Percentiles rank a stretch among this genome's conserved stretches.
Conservation (phyloP, 2,113 vertebrate species). For the Vimba vimba region DNA sequence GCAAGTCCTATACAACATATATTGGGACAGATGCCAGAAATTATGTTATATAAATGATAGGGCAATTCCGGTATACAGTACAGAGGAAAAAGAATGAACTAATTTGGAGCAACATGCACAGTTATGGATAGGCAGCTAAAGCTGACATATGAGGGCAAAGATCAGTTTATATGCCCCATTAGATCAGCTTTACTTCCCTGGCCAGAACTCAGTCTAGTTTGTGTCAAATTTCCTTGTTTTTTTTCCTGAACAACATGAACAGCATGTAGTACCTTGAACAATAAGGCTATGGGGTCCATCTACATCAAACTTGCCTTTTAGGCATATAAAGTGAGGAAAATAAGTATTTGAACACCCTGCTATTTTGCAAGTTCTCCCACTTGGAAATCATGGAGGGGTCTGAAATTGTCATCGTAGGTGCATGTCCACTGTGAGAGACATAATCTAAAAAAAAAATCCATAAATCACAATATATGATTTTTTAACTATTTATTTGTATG, state of each 20-base stretch:
- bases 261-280: not conserved
- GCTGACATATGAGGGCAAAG: not conserved
- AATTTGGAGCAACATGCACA: not conserved
- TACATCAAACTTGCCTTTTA: conserved; percentile 1
- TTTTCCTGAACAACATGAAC: not conserved
- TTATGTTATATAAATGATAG: not conserved
- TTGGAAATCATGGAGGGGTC: too few species aligned
- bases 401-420: too few species aligned
- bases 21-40: too few species aligned
- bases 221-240: not conserved
- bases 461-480: too few species aligned
- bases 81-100: conserved; percentile 2
- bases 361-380: too few species aligned
- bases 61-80: not conserved
- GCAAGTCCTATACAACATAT: too few species aligned
- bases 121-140: conserved; percentile 4
- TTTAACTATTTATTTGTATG: too few species aligned
- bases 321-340: not conserved
- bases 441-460: too few species aligned
- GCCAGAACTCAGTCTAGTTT: not conserved
- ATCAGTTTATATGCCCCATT: not conserved
- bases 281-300: not conserved
- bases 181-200: conserved; percentile 3
- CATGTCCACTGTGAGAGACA: too few species aligned
- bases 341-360: too few species aligned